Base-by-base conservation (phyloP, 2,888 invertebrate genomes). In the Lithophane socia region DNA sequence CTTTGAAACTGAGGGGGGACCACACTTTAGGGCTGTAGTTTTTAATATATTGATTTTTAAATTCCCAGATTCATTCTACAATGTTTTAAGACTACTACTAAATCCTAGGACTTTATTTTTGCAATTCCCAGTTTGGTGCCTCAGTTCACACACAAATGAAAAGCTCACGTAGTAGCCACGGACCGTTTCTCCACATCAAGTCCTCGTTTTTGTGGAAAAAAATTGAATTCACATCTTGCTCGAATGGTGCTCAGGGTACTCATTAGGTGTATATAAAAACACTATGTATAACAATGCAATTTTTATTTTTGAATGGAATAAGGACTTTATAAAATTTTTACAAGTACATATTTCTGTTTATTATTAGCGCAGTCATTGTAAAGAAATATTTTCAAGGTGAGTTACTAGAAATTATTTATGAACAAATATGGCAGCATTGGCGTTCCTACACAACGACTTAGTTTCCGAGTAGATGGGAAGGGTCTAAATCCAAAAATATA, bases 311-410 rank as follows among this genome's bases (percentile, higher is more conserved):
- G 12, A 66, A 49, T 24, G 10, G 24, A 49, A 10, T 24, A 58
- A 58, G 2, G 7, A 24, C 8, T 65, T 52, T n/a, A 37, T 47
- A 37, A 0, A 37, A 63, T 21, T 1, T 73, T 47, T n/a, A 18
- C 18, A 54, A 37, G 3, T 61, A 75, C 42, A 73, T 75, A 54
- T 47, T 63, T 75, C 54, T 54, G 44, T 24, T 3, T 61, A 29
- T 7, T n/a, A 29, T 52, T 61, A 44, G 52, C 61, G 52, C 49
- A 71, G 54, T 54, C 16, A 56, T 42, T 52, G 16, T 3, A 42
- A 8, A 29, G 16, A 72, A 42, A 24, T 21, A 52, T 52, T 42
- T 24, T 16, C 49, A 75, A 61, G 42, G 24, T 4, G 21, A 71
- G 21, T n/a, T 61, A 52, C 8, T 16, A 29, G 29, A 44, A 29